Conservation (phyloP, 2,888 invertebrate genomes). For the Magallana nippona region DNA sequence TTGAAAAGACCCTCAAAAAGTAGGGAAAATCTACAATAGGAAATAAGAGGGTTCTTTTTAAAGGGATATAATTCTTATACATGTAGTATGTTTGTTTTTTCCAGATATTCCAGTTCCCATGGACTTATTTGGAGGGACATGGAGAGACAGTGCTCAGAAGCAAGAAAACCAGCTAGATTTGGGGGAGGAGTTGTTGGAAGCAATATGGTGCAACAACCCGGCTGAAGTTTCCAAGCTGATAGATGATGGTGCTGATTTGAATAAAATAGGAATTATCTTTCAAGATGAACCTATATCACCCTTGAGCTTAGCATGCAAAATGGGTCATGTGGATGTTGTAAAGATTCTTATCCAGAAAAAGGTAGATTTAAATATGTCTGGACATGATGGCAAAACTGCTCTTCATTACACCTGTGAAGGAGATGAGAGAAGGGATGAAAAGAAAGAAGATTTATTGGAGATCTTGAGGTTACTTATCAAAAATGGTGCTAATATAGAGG, state of each 20-base stretch:
- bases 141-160: neutral
- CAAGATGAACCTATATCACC: constrained; percentile 53
- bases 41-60: too few relatives aligned
- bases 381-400: constrained; percentile 68
- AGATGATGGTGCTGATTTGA: constrained; percentile 49
- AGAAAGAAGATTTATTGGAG: constrained; percentile 59
- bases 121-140: constrained; percentile 15
- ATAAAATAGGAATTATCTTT: constrained; percentile 43
- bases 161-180: constrained; percentile 18
- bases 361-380: constrained; percentile 59
- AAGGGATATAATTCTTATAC: too few relatives aligned
- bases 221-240: constrained; percentile 49
- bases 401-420: constrained; percentile 67
- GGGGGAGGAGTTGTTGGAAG: constrained; percentile 44
- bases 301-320: constrained; percentile 63
- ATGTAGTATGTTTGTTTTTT: neutral
- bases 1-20: too few relatives aligned
- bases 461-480: constrained; percentile 63
- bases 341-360: constrained; percentile 60
- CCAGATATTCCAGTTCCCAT: neutral
- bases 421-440: constrained; percentile 62
- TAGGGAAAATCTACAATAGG: too few relatives aligned
- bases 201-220: constrained; percentile 45
- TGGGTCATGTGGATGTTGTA: constrained; percentile 60
- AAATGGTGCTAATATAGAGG: constrained; percentile 63